Percentiles rank a stretch among this genome's conserved stretches.
Evolutionary conservation across 2,113 vertebrate genomes (phyloP).

Genomic region (Rousettus leschenaultii): DNA sequence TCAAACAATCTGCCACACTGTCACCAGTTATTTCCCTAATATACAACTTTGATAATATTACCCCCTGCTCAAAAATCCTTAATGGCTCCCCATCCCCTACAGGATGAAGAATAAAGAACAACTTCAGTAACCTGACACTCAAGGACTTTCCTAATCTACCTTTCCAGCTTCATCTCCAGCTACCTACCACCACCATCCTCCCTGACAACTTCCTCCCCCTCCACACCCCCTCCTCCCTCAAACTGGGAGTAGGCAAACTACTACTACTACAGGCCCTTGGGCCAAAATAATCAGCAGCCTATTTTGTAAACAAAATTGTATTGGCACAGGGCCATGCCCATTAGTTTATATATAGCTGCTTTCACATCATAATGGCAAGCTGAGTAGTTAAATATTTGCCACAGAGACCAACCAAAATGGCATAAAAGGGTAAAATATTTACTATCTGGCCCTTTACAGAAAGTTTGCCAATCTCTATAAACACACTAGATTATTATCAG

Average conservation of each 20-base stretch:
- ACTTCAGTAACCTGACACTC: background rate
- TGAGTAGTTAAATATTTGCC: background rate
- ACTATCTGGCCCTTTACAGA: background rate
- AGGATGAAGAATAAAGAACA: conserved; percentile 23
- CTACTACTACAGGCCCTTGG: background rate
- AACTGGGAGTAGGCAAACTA: background rate
- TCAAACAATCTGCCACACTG: background rate
- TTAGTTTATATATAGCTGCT: background rate
- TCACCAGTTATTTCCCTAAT: background rate
- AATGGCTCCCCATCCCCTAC: background rate
- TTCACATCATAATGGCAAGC: background rate
- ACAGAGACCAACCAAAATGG: background rate
- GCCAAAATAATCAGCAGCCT: background rate
- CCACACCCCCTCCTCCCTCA: background rate
- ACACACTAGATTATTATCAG: background rate
- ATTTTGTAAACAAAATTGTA: background rate
- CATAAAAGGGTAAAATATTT: conserved; percentile 19
- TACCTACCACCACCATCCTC: background rate
- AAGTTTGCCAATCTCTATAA: background rate
- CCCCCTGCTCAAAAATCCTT: background rate
- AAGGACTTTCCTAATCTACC: background rate
- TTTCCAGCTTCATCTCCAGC: background rate
- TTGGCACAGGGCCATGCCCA: background rate
- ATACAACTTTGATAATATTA: background rate
- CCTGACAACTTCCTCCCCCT: background rate